These are phyloP conservation scores for Percopsis omiscomaycus DNA, from an alignment of 2,797 vertebrate species.

Conservation along the genomic window DNA sequence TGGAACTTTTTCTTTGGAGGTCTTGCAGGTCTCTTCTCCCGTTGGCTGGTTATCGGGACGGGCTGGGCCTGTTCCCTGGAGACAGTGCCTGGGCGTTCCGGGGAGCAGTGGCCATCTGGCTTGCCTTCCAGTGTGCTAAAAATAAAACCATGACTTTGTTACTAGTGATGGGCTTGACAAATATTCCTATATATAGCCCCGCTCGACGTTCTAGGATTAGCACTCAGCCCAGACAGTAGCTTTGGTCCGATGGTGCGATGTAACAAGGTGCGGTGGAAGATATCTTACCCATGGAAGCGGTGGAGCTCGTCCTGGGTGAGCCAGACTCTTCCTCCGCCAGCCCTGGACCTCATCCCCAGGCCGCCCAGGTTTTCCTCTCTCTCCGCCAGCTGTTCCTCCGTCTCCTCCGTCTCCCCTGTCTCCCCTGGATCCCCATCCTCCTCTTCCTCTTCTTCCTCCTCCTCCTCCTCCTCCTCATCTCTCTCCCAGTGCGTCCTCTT, in stretches of 20 bases:
- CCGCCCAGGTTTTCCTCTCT: slow-evolving; percentile 68
- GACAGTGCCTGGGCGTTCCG: slow-evolving; percentile 73
- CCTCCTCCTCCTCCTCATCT: slow-evolving; percentile 68
- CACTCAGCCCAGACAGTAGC: neutral
- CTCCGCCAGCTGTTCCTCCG: slow-evolving; percentile 55
- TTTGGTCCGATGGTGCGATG: neutral
- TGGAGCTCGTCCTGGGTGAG: slow-evolving; percentile 75
- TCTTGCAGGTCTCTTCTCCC: slow-evolving; percentile 91
- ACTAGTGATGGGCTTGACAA: slow-evolving; percentile 41
- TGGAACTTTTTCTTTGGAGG: slow-evolving; percentile 99
- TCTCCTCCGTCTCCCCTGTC: slow-evolving; percentile 54
- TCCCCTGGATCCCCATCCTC: slow-evolving; percentile 39
- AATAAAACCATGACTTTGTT: slow-evolving; percentile 56
- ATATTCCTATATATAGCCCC: slow-evolving; percentile 27
- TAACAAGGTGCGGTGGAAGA: slow-evolving; percentile 2
- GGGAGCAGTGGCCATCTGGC: slow-evolving; percentile 77
- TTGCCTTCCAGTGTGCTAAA: slow-evolving; percentile 75
- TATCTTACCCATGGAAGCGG: slow-evolving; percentile 73
- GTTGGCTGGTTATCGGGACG: slow-evolving; percentile 77
- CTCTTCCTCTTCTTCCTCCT: slow-evolving; percentile 51
- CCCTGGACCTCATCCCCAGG: slow-evolving; percentile 49
- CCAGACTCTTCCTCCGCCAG: slow-evolving; percentile 66
- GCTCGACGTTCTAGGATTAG: slow-evolving; percentile 22
- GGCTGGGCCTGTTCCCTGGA: slow-evolving; percentile 75
- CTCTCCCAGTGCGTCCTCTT: slow-evolving; percentile 81